Conservation (phyloP, 2,888 invertebrate genomes). For the Ligdia adustata region DNA sequence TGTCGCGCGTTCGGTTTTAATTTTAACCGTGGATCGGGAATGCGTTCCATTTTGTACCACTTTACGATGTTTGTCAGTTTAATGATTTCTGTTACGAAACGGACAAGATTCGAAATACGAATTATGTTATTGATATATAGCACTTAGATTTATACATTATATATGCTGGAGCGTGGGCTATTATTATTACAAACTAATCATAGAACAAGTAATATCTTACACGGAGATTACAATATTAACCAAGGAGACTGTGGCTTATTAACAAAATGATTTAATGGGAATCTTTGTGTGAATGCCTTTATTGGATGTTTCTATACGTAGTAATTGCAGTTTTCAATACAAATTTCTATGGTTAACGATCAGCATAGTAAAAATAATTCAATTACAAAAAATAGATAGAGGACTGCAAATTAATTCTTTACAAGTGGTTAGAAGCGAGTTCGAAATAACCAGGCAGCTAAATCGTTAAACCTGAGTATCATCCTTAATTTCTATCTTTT, state of each 20-base stretch:
- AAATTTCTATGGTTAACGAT: too few relatives aligned
- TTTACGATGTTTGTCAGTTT: constrained; percentile 72
- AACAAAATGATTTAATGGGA: not conserved
- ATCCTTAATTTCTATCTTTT: too few relatives aligned
- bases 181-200: constrained; percentile 33
- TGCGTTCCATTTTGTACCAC: constrained; percentile 76
- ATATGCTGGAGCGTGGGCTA: constrained; percentile 33
- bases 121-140: constrained; percentile 4
- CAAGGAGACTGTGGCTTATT: constrained; percentile 5
- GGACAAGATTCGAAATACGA: not conserved
- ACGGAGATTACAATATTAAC: constrained; percentile 27
- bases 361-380: too few relatives aligned
- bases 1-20: constrained; percentile 80
- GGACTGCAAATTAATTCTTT: too few relatives aligned
- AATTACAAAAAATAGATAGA: too few relatives aligned
- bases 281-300: too few relatives aligned
- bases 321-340: too few relatives aligned
- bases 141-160: constrained; percentile 34
- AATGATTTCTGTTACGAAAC: constrained; percentile 34
- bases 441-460: too few relatives aligned
- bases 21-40: constrained; percentile 60
- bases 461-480: too few relatives aligned
- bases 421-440: too few relatives aligned
- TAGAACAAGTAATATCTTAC: constrained; percentile 28
- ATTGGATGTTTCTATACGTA: too few relatives aligned